Conservation (phyloP, 2,113 vertebrate genomes). For the Podarcis cretensis region DNA sequence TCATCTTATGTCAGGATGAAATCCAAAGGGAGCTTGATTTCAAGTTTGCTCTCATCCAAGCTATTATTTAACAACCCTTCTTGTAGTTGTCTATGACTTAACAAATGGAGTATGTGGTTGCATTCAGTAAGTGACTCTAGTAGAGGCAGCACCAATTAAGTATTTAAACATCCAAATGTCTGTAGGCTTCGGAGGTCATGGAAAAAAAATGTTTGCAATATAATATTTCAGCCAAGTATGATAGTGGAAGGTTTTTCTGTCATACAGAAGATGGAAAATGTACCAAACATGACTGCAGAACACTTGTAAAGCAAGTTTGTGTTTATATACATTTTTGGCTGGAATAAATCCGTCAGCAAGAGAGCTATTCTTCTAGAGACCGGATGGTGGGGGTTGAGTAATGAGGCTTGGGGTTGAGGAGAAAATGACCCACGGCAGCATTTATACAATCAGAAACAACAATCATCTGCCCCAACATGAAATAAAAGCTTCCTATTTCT, state of each 20-base stretch:
- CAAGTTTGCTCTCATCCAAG: neutral
- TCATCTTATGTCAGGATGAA: neutral
- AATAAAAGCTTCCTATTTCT: conserved; percentile 50
- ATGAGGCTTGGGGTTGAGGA: conserved; percentile 58
- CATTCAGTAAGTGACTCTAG: neutral
- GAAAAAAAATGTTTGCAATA: neutral
- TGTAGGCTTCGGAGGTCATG: neutral
- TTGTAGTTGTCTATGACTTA: neutral
- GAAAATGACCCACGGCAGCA: conserved; percentile 61
- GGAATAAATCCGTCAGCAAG: conserved; percentile 64
- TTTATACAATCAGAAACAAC: conserved; percentile 56
- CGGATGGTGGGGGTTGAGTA: conserved; percentile 43
- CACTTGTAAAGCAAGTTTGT: conserved; percentile 62
- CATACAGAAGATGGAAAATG: conserved; percentile 49
- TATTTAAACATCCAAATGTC: neutral
- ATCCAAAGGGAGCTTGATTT: neutral
- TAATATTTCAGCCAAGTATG: neutral
- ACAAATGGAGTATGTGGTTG: neutral
- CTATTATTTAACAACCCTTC: neutral
- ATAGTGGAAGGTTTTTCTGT: neutral
- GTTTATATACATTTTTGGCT: conserved; percentile 42
- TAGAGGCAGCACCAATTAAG: neutral
- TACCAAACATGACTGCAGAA: neutral
- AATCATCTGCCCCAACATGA: conserved; percentile 52
- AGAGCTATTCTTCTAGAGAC: conserved; percentile 65